phyloP scores from a whole-genome alignment of 2,888 invertebrate species.

The Drosophila maculinotata region DNA sequence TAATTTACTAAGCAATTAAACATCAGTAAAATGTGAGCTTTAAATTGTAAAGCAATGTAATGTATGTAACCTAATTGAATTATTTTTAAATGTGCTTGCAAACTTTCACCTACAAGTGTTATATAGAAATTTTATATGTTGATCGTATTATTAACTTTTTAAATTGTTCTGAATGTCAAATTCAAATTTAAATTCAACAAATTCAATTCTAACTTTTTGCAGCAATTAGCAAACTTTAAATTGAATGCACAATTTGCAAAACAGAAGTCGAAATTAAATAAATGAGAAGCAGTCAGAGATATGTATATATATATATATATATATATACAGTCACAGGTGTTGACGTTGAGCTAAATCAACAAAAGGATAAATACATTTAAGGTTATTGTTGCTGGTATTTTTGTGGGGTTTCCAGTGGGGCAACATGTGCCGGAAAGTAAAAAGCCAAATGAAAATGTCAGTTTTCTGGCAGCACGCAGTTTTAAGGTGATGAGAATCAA shows the following conservation, averaged over 20 bases:
- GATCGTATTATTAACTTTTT: too few species aligned
- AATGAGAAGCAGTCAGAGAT: neutral
- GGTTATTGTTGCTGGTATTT: constrained; percentile 20
- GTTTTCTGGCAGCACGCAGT: constrained; percentile 18
- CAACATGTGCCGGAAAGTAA: constrained; percentile 34
- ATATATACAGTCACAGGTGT: constrained; percentile 31
- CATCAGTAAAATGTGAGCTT: neutral
- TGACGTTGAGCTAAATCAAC: constrained; percentile 17
- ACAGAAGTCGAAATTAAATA: constrained; percentile 11
- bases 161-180: too few species aligned
- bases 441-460: constrained; percentile 13
- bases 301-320: neutral
- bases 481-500: constrained; percentile 38
- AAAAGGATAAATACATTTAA: constrained; percentile 26
- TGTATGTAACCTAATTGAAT: too few species aligned
- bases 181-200: neutral
- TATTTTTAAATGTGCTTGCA: too few species aligned
- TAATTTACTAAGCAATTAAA: neutral
- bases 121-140: too few species aligned
- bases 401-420: neutral
- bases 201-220: constrained; percentile 16
- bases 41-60: neutral
- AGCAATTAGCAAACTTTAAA: constrained; percentile 52
- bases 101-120: too few species aligned
- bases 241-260: constrained; percentile 21